Conservation (phyloP, 30 jellyfish, hydroid and myxozoan genomes). For the Cassiopea xamachana region DNA sequence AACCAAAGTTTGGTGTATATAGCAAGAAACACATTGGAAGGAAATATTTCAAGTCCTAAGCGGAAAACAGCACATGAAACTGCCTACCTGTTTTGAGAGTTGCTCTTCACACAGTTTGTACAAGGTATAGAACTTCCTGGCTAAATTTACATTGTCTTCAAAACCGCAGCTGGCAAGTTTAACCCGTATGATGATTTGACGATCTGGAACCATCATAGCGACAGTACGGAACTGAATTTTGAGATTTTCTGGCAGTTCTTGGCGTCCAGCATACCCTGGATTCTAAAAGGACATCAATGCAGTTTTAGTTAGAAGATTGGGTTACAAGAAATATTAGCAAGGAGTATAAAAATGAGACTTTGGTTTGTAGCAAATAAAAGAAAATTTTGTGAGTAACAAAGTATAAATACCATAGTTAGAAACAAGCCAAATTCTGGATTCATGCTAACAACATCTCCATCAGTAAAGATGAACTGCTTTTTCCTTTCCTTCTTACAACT, state of each 20-base stretch:
- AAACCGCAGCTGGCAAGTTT: constrained; percentile 91
- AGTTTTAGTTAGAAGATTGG: not conserved
- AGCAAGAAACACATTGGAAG: not conserved
- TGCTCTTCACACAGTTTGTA: constrained; percentile 87
- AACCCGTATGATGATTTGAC: constrained; percentile 88
- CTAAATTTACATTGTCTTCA: constrained; percentile 68
- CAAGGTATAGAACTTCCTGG: constrained; percentile 80
- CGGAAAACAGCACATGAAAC: not conserved
- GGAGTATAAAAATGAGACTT: not conserved
- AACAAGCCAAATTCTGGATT: constrained; percentile 86
- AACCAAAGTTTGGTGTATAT: too few species aligned
- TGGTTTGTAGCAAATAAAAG: not conserved
- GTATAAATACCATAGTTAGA: constrained; percentile 74
- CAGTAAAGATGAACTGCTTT: constrained; percentile 79
- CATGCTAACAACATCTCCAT: constrained; percentile 89
- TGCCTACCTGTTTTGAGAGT: constrained; percentile 80
- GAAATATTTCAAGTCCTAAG: not conserved
- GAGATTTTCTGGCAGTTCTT: constrained; percentile 85
- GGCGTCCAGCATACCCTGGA: constrained; percentile 96
- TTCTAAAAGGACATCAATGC: constrained; percentile 36
- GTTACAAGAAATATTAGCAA: not conserved
- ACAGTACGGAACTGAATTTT: constrained; percentile 84
- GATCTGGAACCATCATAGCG: constrained; percentile 93
- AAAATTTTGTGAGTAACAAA: not conserved
- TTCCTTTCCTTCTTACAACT: constrained; percentile 84